Evolutionary conservation across 2,888 invertebrate species (phyloP).

Genomic region (Acrocyrtus sp.): DNA sequence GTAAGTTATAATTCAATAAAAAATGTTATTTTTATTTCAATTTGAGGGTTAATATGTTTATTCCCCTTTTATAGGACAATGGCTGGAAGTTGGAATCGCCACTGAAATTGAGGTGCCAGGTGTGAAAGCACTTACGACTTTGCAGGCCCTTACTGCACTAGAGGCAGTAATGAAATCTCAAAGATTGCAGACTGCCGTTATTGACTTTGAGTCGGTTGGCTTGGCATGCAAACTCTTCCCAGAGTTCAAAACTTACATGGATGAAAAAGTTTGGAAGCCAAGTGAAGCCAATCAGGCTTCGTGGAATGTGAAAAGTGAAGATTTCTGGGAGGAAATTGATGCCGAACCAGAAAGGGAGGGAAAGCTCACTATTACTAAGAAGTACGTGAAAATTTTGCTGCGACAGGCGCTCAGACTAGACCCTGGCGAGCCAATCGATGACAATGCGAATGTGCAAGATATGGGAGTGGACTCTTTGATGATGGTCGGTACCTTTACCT

Average conservation of each 20-base stretch:
- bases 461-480: slow-evolving; percentile 55
- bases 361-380: slow-evolving; percentile 25
- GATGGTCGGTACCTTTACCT: no score
- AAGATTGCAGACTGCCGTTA: slow-evolving; percentile 28
- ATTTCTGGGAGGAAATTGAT: slow-evolving; percentile 53
- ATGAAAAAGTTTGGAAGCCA: slow-evolving; percentile 40
- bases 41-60: slow-evolving; percentile 11
- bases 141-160: slow-evolving; percentile 45
- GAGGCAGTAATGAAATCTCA: slow-evolving; percentile 36
- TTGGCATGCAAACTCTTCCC: slow-evolving; percentile 32
- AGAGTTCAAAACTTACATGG: slow-evolving; percentile 41
- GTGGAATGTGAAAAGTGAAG: slow-evolving; percentile 30
- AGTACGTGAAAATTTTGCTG: slow-evolving; percentile 41
- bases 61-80: slow-evolving; percentile 20
- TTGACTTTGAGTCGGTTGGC: slow-evolving; percentile 37
- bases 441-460: slow-evolving; percentile 52
- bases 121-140: slow-evolving; percentile 36
- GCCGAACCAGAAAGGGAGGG: slow-evolving; percentile 28
- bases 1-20: slow-evolving; percentile 21
- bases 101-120: slow-evolving; percentile 47
- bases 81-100: slow-evolving; percentile 52
- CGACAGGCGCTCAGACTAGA: slow-evolving; percentile 38
- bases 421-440: slow-evolving; percentile 47
- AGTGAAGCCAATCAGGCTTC: slow-evolving; percentile 21
- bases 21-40: neutral